phyloP scores from a whole-genome alignment of 2,797 vertebrate species.

The Cossypha caffra region DNA sequence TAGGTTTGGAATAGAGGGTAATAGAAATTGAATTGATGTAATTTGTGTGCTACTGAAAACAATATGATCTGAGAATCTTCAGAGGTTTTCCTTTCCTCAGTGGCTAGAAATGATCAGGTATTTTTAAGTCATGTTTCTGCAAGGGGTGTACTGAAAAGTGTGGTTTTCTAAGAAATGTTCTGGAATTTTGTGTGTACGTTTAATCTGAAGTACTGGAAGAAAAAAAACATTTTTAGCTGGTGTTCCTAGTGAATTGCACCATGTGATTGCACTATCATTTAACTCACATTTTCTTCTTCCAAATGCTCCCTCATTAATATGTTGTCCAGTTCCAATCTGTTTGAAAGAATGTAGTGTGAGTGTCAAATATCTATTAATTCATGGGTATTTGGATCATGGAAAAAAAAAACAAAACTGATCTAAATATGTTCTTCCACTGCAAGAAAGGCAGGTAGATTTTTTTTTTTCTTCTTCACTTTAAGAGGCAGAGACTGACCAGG shows the following conservation, averaged over 20 bases:
- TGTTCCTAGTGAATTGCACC: background rate
- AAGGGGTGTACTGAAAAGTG: background rate
- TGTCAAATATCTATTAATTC: background rate
- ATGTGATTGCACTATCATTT: background rate
- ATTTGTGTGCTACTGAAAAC: slow-evolving; percentile 60
- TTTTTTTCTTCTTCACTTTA: background rate
- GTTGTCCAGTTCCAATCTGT: background rate
- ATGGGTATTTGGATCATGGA: background rate
- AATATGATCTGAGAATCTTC: slow-evolving; percentile 51
- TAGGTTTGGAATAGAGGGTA: slow-evolving; percentile 63
- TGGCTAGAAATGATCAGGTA: background rate
- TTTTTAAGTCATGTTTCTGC: slow-evolving; percentile 2
- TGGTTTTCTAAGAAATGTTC: background rate
- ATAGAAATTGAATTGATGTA: slow-evolving; percentile 66
- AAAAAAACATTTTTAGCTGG: background rate
- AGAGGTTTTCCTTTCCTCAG: background rate
- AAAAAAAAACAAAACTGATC: background rate
- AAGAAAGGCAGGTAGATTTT: background rate
- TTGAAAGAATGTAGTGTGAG: background rate
- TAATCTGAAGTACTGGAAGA: background rate
- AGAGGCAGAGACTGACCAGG: background rate
- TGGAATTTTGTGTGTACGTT: background rate
- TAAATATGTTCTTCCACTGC: background rate
- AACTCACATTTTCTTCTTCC: background rate
- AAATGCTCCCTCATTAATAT: background rate